Conservation (phyloP, 1,140 invertebrate species). For the Plectus sambesii region DNA sequence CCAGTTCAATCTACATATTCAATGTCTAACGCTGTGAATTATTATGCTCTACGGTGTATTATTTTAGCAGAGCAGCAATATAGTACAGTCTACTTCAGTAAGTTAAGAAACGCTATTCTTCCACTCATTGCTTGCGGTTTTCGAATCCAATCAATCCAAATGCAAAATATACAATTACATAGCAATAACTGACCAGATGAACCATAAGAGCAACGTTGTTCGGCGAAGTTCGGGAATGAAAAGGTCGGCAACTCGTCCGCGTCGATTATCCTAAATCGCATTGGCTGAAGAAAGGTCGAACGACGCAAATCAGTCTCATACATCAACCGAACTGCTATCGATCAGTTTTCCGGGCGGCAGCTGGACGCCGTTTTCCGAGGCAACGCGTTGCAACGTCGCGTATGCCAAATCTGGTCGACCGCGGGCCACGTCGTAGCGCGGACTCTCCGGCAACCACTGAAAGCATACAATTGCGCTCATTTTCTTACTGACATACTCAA, state of each 20-base stretch:
- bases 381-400: constrained; percentile 67
- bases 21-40: too few relatives aligned
- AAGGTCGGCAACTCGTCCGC: constrained; percentile 36
- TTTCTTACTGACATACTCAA: constrained; percentile 8
- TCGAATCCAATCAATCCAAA: too few relatives aligned
- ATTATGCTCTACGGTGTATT: neutral
- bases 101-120: too few relatives aligned
- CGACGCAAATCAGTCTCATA: constrained; percentile 5
- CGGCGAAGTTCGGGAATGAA: constrained; percentile 56
- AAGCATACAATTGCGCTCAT: constrained; percentile 38
- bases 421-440: constrained; percentile 69
- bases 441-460: constrained; percentile 85
- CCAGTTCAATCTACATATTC: too few relatives aligned
- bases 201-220: constrained; percentile 62
- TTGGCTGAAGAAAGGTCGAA: constrained; percentile 8
- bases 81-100: too few relatives aligned
- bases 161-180: too few relatives aligned
- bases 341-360: constrained; percentile 76
- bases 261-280: constrained; percentile 41
- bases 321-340: constrained; percentile 58
- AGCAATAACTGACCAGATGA: constrained; percentile 65
- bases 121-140: too few relatives aligned
- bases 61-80: constrained; percentile 38
- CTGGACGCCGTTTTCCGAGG: constrained; percentile 72
- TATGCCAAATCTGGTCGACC: constrained; percentile 74